Conservation (phyloP, 2,888 invertebrate species). For the Callimorpha dominula region DNA sequence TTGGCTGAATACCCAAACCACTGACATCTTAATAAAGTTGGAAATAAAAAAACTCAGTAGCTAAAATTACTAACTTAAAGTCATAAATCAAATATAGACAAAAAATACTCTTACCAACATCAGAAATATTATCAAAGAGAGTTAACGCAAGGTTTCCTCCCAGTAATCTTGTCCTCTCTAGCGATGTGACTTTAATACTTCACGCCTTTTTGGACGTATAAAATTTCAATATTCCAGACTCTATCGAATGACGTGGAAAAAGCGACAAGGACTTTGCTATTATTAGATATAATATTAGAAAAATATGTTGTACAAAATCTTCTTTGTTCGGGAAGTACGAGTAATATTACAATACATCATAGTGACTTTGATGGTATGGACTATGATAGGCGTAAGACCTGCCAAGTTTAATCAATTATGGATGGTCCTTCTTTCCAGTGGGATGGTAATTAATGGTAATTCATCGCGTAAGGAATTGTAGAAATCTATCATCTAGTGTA, state of each 20-base stretch:
- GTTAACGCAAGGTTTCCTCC: conserved; percentile 31
- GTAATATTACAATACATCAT: background rate
- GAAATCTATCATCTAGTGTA: too few species aligned
- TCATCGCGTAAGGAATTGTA: too few species aligned
- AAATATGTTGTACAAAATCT: conserved; percentile 23
- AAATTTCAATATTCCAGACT: conserved; percentile 52
- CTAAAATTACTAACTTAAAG: too few species aligned
- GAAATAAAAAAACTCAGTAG: too few species aligned
- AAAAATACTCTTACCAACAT: background rate
- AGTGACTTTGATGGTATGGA: background rate
- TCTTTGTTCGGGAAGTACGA: conserved; percentile 2
- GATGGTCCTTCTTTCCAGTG: too few species aligned
- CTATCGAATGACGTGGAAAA: conserved; percentile 45
- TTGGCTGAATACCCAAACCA: too few species aligned
- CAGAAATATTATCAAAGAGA: conserved; percentile 12
- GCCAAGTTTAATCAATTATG: background rate
- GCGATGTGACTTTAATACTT: conserved; percentile 53
- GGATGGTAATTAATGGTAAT: too few species aligned
- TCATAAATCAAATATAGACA: too few species aligned
- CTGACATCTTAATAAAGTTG: too few species aligned
- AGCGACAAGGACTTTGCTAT: conserved; percentile 38
- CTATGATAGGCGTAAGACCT: background rate
- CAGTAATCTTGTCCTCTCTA: conserved; percentile 27
- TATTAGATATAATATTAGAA: conserved; percentile 25
- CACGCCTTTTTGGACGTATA: conserved; percentile 46